Conservation (phyloP, 2,888 invertebrate species). For the Clanis bilineata region DNA sequence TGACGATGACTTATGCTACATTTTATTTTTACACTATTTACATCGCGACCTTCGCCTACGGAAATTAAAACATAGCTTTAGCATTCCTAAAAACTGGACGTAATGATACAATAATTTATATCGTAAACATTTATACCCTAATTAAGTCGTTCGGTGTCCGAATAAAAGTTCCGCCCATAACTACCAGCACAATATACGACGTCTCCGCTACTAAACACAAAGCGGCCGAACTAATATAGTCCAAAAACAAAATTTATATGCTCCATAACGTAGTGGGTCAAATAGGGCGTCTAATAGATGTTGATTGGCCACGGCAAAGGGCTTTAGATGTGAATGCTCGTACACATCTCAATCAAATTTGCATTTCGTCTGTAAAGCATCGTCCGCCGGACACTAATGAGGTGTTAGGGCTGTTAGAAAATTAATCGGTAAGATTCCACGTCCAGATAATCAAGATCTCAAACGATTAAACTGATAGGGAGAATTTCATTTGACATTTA, state of each 20-base stretch:
- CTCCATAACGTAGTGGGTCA: conserved; percentile 52
- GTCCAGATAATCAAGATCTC: conserved; percentile 61
- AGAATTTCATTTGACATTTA: conserved; percentile 50
- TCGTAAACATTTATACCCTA: conserved; percentile 58
- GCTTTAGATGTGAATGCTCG: conserved; percentile 62
- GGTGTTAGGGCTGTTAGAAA: conserved; percentile 75
- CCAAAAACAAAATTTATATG: conserved; percentile 60
- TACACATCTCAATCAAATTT: conserved; percentile 64
- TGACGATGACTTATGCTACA: no score
- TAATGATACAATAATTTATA: conserved; percentile 46
- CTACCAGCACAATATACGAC: conserved; percentile 61
- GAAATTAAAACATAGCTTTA: not conserved
- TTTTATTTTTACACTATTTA: not conserved
- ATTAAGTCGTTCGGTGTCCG: conserved; percentile 66
- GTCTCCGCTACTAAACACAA: conserved; percentile 48
- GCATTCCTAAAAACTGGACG: conserved; percentile 34
- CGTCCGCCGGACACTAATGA: conserved; percentile 67
- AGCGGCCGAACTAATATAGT: conserved; percentile 58
- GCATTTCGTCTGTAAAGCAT: conserved; percentile 72
- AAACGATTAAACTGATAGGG: conserved; percentile 56
- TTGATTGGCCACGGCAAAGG: conserved; percentile 59
- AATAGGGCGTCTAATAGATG: conserved; percentile 58
- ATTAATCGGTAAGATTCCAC: conserved; percentile 70
- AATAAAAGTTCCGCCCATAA: conserved; percentile 53
- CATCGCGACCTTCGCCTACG: not conserved